phyloP scores from a whole-genome alignment of 2,888 invertebrate genomes.

The Gymnocheta viridis region DNA sequence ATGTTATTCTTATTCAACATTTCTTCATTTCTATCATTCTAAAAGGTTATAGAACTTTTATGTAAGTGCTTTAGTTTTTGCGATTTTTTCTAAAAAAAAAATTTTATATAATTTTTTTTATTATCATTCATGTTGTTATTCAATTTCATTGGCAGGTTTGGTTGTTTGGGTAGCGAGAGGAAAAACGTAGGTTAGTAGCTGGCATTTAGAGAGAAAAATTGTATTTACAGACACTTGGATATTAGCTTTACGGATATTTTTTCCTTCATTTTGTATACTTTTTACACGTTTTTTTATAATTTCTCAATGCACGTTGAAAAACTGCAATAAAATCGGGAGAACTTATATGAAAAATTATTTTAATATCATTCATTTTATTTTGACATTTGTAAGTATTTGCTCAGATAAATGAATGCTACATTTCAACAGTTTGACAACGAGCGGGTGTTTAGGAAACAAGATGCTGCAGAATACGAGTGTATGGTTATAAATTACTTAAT shows the following conservation, averaged over 20 bases:
- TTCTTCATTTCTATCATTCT: slow-evolving; percentile 19
- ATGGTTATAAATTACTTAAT: slow-evolving; percentile 62
- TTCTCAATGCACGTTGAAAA: slow-evolving; percentile 31
- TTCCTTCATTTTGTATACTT: slow-evolving; percentile 8
- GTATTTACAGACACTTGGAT: slow-evolving; percentile 66
- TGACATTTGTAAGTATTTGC: slow-evolving; percentile 66
- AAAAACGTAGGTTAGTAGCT: slow-evolving; percentile 19
- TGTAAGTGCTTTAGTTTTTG: slow-evolving; percentile 51
- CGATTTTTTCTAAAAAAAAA: background rate
- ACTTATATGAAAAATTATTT: slow-evolving; percentile 70
- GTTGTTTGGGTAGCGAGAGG: background rate
- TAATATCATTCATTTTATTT: slow-evolving; percentile 72
- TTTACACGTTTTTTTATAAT: slow-evolving; percentile 17
- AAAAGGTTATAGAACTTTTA: slow-evolving; percentile 69
- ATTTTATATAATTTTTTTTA: slow-evolving; percentile 20
- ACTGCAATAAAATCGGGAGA: slow-evolving; percentile 36
- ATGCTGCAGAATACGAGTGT: background rate
- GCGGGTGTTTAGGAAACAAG: slow-evolving; percentile 17
- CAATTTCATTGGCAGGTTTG: slow-evolving; percentile 56
- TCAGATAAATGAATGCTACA: slow-evolving; percentile 64
- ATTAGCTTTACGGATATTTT: slow-evolving; percentile 52
- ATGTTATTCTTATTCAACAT: slow-evolving; percentile 18
- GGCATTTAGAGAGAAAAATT: slow-evolving; percentile 63
- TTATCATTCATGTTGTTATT: slow-evolving; percentile 59
- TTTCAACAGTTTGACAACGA: slow-evolving; percentile 46